Evolutionary conservation across 2,888 invertebrate genomes (phyloP), one percentile per base, ranked within the genome.

Genomic region (Drosophila diplacantha): DNA sequence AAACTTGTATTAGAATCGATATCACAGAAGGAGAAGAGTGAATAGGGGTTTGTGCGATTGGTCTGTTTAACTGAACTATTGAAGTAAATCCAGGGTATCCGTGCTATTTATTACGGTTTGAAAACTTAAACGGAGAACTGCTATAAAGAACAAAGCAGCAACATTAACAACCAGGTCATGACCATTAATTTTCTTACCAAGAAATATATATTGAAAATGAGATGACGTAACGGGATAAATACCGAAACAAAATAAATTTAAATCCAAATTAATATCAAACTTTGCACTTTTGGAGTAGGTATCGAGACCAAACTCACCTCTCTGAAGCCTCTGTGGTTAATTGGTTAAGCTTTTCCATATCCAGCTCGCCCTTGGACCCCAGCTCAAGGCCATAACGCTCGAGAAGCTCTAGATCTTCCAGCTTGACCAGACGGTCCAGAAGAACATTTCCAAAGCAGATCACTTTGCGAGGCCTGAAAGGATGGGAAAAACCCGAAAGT

Each of bases 401-500:
- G n/a, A 88, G 71, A 26, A 88, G 55, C 11, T 87, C 80, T 6
- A 83, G 75, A 16, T 85, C 77, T 31, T 74, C 66, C 41, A 87
- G 60, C 44, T 77, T 69, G 3, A 87, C 76, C 5, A 85, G 78
- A 8, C 85, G 81, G 71, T 88, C 88, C 37, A 88, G 69, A 29
- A 88, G 59, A 52, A 87, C 86, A 60, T 88, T 88, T 24, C 88
- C 88, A 71, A 88, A 88, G 41, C 86, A 86, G 35, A 88, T 80
- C 3, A 88, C 76, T 63, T 87, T 86, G 14, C 86, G 85, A 8
- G 83, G 79, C 16, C 85, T 86, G 32, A 5, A 50, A 44, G 8
- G 8, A 20, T 8, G 16, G 39, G 52, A 18, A 43, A 55, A 37
- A 9, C 14, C 29, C 32, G 8, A 16, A 18, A 18, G 5, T 38